Evolutionary conservation across 2,113 vertebrate species (phyloP).

Genomic region (Candoia aspera): DNA sequence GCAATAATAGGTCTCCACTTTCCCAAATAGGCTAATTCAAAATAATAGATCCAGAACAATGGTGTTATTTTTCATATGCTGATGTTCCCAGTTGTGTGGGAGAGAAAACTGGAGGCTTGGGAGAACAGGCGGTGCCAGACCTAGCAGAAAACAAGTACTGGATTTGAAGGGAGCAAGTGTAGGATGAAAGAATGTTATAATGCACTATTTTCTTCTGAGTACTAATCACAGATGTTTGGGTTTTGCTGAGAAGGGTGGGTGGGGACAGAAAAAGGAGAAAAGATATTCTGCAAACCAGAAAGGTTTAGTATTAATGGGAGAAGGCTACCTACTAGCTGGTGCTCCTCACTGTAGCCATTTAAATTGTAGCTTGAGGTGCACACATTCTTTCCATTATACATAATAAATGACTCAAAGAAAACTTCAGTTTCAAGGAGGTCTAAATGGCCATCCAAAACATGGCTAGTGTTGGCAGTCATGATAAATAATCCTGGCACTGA

Average conservation of each 20-base stretch:
- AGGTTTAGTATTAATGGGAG: constrained; percentile 46
- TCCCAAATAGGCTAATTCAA: constrained; percentile 43
- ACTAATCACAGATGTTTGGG: constrained; percentile 63
- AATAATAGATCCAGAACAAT: constrained; percentile 33
- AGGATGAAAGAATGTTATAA: constrained; percentile 59
- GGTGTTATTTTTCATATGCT: constrained; percentile 49
- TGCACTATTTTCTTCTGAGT: constrained; percentile 53
- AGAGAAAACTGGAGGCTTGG: constrained; percentile 50
- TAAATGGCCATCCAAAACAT: background rate
- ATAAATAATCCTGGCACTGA: background rate
- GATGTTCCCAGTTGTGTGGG: constrained; percentile 10
- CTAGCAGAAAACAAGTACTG: constrained; percentile 53
- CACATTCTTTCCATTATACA: constrained; percentile 46
- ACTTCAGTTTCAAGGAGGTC: constrained; percentile 6
- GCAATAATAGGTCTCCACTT: background rate
- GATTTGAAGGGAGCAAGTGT: constrained; percentile 40
- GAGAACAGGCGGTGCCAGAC: constrained; percentile 65
- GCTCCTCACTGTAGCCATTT: constrained; percentile 60
- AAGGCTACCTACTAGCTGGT: constrained; percentile 49
- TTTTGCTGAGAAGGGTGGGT: constrained; percentile 25
- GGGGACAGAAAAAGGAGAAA: constrained; percentile 20
- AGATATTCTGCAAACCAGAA: constrained; percentile 54
- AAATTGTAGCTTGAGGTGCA: constrained; percentile 62
- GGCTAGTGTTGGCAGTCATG: background rate
- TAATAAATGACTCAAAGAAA: constrained; percentile 49